phyloP scores from a whole-genome alignment of 2,113 vertebrate genomes.

The Archilochus colubris region DNA sequence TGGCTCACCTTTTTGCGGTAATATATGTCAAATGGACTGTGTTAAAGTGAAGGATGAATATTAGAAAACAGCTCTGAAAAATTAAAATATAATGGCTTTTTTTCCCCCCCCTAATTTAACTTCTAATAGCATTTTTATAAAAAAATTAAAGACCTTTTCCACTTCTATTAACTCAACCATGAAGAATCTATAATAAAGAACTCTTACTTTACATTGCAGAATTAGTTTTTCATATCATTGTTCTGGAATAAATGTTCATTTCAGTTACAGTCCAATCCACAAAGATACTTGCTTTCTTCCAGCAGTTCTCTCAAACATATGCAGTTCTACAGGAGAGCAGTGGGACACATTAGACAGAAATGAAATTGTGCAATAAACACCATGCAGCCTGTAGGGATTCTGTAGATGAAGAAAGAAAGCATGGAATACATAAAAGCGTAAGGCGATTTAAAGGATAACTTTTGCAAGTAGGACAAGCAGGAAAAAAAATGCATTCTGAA shows the following conservation, averaged over 20 bases:
- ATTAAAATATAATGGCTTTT: background rate
- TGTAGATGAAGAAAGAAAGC: background rate
- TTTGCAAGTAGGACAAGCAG: background rate
- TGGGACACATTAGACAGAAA: constrained; percentile 48
- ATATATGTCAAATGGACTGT: background rate
- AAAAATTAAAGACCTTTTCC: background rate
- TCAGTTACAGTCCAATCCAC: background rate
- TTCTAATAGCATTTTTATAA: background rate
- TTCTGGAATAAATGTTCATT: constrained; percentile 33
- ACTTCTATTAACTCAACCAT: constrained; percentile 34
- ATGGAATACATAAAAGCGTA: background rate
- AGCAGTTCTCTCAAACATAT: background rate
- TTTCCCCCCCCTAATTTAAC: background rate
- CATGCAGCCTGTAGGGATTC: background rate
- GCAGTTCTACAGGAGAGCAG: constrained; percentile 19
- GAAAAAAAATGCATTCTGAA: background rate
- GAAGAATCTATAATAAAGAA: constrained; percentile 9
- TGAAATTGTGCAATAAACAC: constrained; percentile 29
- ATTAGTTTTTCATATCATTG: background rate
- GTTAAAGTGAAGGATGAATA: background rate
- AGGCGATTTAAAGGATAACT: background rate
- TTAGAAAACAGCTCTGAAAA: background rate
- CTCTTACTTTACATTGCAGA: constrained; percentile 15
- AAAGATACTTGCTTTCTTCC: background rate
- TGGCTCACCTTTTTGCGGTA: background rate